A percentile compares a stretch with the other conserved stretches of the same genome.
These are phyloP conservation scores for Nemurella pictetii DNA, from an alignment of 2,888 invertebrate species.

Conservation along the genomic window DNA sequence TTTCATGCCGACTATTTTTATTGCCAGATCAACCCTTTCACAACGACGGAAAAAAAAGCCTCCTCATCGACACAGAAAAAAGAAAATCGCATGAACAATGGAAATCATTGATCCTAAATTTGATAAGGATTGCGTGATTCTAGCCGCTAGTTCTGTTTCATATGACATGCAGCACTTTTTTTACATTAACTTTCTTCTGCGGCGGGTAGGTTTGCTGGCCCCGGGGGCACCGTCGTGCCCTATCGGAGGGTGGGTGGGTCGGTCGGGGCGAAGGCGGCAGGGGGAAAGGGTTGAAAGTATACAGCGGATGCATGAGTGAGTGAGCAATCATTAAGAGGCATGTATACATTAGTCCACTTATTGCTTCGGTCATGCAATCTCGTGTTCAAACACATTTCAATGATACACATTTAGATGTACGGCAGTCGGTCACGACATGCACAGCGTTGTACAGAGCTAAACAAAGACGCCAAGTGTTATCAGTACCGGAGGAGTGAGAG, in stretches of 20 bases:
- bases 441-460: constrained; percentile 30
- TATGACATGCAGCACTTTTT: constrained; percentile 15
- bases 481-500: not conserved
- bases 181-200: constrained; percentile 18
- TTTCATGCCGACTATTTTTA: not conserved
- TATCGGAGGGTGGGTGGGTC: not conserved
- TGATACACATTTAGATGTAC: constrained; percentile 13
- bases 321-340: constrained; percentile 36
- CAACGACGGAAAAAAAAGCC: not conserved
- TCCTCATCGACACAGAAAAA: not conserved
- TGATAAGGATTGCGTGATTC: constrained; percentile 2
- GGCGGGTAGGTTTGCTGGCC: not conserved
- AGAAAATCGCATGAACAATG: not conserved
- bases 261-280: not conserved
- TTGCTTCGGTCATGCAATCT: constrained; percentile 37
- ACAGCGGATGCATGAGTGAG: constrained; percentile 30
- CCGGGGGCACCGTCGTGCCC: not conserved
- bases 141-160: not conserved
- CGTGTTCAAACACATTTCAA: constrained; percentile 35
- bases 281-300: constrained; percentile 8
- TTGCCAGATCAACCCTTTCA: not conserved
- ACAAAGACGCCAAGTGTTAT: not conserved
- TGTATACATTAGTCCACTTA: constrained; percentile 38
- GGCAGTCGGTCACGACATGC: constrained; percentile 16
- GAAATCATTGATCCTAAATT: not conserved